These are phyloP conservation scores for Phataginus tricuspis DNA, from an alignment of 2,797 vertebrate genomes.

Conservation along the genomic window DNA sequence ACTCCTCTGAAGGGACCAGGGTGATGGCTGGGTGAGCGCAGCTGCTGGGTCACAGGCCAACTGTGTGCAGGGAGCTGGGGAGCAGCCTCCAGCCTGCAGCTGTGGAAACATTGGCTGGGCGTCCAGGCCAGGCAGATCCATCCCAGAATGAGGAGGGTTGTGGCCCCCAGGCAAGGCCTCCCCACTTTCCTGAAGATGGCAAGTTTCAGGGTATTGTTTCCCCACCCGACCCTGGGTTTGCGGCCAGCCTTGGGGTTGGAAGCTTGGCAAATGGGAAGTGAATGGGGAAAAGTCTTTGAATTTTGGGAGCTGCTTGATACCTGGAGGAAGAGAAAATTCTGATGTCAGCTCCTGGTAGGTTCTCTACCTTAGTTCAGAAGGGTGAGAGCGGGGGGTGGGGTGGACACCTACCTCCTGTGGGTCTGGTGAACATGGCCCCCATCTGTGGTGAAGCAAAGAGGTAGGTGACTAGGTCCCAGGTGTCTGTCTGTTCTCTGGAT, in stretches of 20 bases:
- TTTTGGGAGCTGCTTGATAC: background rate
- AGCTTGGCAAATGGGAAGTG: background rate
- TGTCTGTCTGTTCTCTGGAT: background rate
- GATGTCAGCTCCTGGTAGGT: background rate
- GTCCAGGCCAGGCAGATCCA: background rate
- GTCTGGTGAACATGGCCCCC: background rate
- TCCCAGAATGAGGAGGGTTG: background rate
- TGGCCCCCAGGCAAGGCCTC: background rate
- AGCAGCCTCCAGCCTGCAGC: slow-evolving; percentile 48
- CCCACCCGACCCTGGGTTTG: background rate
- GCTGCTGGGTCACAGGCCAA: slow-evolving; percentile 50
- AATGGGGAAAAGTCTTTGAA: background rate
- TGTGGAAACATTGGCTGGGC: slow-evolving; percentile 59
- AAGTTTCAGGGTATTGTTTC: accelerated
- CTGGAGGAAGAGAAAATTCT: background rate
- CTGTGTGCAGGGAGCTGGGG: background rate
- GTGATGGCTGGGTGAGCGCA: background rate
- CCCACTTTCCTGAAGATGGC: background rate
- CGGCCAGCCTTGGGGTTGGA: background rate
- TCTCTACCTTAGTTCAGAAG: background rate
- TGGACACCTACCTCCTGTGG: accelerated
- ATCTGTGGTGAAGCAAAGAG: background rate
- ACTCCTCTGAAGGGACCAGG: accelerated
- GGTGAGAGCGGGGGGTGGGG: accelerated
- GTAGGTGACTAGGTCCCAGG: accelerated